Evolutionary conservation across 2,888 invertebrate species (phyloP).

Genomic region (Cyclophora albipunctata): DNA sequence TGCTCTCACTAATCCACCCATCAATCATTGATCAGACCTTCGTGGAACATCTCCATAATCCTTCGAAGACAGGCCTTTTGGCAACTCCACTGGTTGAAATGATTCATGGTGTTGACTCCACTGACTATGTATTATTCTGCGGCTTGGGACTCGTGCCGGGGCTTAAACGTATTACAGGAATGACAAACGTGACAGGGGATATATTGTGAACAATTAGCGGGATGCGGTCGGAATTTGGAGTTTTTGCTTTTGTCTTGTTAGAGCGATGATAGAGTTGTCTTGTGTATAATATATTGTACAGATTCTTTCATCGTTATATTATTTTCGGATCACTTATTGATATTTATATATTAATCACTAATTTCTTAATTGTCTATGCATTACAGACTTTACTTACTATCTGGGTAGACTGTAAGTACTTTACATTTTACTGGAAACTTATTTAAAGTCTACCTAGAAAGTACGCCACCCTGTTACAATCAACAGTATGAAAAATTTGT

Average conservation of each 20-base stretch:
- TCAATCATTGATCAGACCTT: slow-evolving; percentile 50
- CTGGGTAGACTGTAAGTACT: too few relatives aligned
- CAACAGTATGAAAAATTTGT: too few relatives aligned
- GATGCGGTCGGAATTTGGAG: slow-evolving; percentile 33
- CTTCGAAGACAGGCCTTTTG: slow-evolving; percentile 46
- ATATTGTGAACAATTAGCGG: slow-evolving; percentile 59
- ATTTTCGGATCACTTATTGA: too few relatives aligned
- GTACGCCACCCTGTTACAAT: too few relatives aligned
- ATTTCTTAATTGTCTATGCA: too few relatives aligned
- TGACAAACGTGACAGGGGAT: slow-evolving; percentile 65
- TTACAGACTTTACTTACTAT: too few relatives aligned
- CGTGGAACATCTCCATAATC: slow-evolving; percentile 63
- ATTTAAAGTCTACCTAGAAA: too few relatives aligned
- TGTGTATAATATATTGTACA: not conserved
- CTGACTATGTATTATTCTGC: slow-evolving; percentile 8
- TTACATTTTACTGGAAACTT: too few relatives aligned
- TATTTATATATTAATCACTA: too few relatives aligned
- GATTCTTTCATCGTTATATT: too few relatives aligned
- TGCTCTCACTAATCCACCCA: slow-evolving; percentile 34
- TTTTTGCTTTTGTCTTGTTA: slow-evolving; percentile 14
- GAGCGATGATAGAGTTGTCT: not conserved
- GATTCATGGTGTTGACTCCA: slow-evolving; percentile 28
- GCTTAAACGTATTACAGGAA: slow-evolving; percentile 50
- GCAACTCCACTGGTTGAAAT: slow-evolving; percentile 25
- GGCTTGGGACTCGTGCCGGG: slow-evolving; percentile 32